These are phyloP conservation scores for Cosmia trapezina DNA, from an alignment of 2,888 invertebrate genomes.

Conservation along the genomic window DNA sequence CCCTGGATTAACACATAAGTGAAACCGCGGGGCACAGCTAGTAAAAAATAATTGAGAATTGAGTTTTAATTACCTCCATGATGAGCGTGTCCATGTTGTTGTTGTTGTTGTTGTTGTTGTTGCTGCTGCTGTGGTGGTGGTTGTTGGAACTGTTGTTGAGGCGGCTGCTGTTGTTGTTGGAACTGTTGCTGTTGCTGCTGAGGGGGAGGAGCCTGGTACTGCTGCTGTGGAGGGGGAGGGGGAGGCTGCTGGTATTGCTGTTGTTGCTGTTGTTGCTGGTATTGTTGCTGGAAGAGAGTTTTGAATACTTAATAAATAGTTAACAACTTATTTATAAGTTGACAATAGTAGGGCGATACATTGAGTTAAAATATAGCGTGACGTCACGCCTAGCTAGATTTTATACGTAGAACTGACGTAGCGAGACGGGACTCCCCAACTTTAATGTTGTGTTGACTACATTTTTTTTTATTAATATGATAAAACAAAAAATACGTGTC, in stretches of 20 bases:
- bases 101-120: conserved; percentile 54
- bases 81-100: conserved; percentile 73
- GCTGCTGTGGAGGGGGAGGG: conserved; percentile 69
- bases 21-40: too few species aligned
- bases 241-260: conserved; percentile 66
- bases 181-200: conserved; percentile 61
- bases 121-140: conserved; percentile 41
- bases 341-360: too few species aligned
- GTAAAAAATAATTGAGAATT: background rate
- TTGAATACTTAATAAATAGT: background rate
- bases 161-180: conserved; percentile 62
- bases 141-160: conserved; percentile 72
- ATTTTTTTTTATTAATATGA: too few species aligned
- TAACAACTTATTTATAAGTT: too few species aligned
- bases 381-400: too few species aligned
- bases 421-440: too few species aligned
- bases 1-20: too few species aligned
- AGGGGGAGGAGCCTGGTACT: conserved; percentile 29
- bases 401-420: too few species aligned
- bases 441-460: too few species aligned
- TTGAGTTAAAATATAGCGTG: too few species aligned
- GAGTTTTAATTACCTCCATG: conserved; percentile 66
- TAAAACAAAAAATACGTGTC: too few species aligned
- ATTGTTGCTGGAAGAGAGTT: conserved; percentile 69
- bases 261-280: conserved; percentile 69